Evolutionary conservation across 2,888 invertebrate genomes (phyloP), one percentile per base, ranked within the genome.

Genomic region (Folsomia manolachei): DNA sequence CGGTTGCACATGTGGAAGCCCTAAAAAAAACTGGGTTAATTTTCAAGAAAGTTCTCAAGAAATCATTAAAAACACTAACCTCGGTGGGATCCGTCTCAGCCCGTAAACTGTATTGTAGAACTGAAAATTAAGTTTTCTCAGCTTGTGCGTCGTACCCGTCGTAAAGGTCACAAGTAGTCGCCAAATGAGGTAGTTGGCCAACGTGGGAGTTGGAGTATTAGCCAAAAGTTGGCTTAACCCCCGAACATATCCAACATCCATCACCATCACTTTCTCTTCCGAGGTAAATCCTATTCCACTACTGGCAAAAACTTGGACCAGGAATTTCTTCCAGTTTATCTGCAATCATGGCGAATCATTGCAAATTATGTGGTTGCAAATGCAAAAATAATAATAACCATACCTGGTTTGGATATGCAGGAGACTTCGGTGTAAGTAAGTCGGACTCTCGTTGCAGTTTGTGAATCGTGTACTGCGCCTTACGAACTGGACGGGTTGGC

Each of bases 121-220:
- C 21, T 71, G 69, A 39, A 66, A 69, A 68, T 71, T 69, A 21
- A 72, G 71, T 66, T 74, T 63, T 27, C 76, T 63, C 52, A 76
- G 69, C 9, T 62, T 51, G 9, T 65, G 69, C 11, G 76, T 74
- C 2, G 72, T 71, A 7, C 76, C 76, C 4, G 76, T 70, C 7
- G 74, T 74, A 27, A 76, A 73, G 51, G 74, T 76, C 21, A 67
- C 68, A 27, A 76, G 53, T 4, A 76, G 39, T 24, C 76, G 62
- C 72, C 72, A 76, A 19, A 74, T 11, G 19, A 76, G 26, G 65
- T 76, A 76, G 27, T 76, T 76, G 24, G 72, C 70, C 9, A 76
- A 23, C 1, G 74, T 76, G 53, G 71, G 72, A 2, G 74, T 52
- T 4, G 71, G 63, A 14, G 74, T 74, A 7, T 51, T 19, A 27